Conservation (phyloP, 2,888 invertebrate genomes). For the Drosophila austrosaltans region DNA sequence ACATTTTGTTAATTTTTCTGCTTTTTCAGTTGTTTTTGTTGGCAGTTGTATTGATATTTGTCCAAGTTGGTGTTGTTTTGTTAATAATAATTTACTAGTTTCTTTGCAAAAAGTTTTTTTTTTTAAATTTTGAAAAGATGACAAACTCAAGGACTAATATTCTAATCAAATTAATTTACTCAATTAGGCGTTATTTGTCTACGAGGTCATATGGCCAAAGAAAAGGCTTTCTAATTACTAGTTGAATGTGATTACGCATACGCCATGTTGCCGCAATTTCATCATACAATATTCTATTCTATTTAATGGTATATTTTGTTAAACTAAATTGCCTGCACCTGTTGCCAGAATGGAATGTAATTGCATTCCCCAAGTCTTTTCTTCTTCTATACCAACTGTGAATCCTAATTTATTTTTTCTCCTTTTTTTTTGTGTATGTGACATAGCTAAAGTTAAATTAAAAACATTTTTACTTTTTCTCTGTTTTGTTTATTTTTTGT, state of each 20-base stretch:
- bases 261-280: not conserved
- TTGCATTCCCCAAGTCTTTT: constrained; percentile 33
- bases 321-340: constrained; percentile 43
- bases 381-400: constrained; percentile 46
- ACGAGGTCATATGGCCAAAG: constrained; percentile 55
- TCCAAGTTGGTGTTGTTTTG: constrained; percentile 36
- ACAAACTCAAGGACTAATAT: constrained; percentile 71
- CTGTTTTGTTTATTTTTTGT: not conserved
- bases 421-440: constrained; percentile 22
- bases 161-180: constrained; percentile 50
- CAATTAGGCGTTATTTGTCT: constrained; percentile 69
- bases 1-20: constrained; percentile 19
- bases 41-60: constrained; percentile 59
- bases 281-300: not conserved
- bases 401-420: constrained; percentile 2
- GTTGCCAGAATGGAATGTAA: constrained; percentile 50
- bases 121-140: constrained; percentile 56
- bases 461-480: constrained; percentile 53
- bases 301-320: not conserved
- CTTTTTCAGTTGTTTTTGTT: constrained; percentile 11
- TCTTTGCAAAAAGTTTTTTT: constrained; percentile 37
- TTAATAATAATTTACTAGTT: constrained; percentile 34
- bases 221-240: constrained; percentile 22
- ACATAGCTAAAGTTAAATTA: constrained; percentile 70
- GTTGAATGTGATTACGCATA: constrained; percentile 20